Evolutionary conservation across 2,797 vertebrate genomes (phyloP), one percentile per base, ranked within the genome.

Genomic region (Chlorospingus semifuscus): DNA sequence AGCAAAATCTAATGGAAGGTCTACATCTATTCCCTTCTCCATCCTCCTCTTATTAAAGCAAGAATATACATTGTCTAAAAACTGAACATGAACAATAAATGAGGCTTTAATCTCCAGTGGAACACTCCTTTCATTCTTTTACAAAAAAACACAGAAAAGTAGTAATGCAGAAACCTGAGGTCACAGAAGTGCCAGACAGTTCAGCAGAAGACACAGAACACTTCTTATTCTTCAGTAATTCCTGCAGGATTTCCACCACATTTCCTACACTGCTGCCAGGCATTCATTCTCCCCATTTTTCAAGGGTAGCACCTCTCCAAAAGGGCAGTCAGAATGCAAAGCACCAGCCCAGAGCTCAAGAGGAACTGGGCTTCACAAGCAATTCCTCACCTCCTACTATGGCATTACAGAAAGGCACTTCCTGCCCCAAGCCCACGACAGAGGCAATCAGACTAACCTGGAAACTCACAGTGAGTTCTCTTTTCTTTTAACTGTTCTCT

Each of bases 371-470:
- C 15, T 89, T 49, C 41, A 60, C 30, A 39, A 42, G 12, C 4
- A 0, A 26, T 19, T 50, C 5, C 0, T 29, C 36, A 79, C 7
- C 5, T 64, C 15, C 5, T 7, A 55, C 6, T 36, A 76, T 1
- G 27, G 55, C 55, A 49, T 9, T 61, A 64, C 57, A 53, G n/a
- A 49, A 75, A 44, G 17, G 41, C 27, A 22, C 42, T 24, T 75
- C 27, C 50, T 32, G 12, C 34, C 41, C 21, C 41, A 52, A 46
- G 44, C 12, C 12, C 8, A 7, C 6, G 52, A 59, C 29, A 47
- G n/a, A 79, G 47, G 32, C 29, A 49, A 46, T 11, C 26, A 39
- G 83, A 75, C 27, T 11, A 47, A 52, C 29, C 39, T 74, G 44
- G 20, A 66, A 89, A 89, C 22, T 36, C 87, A 50, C 0, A 1